Conservation (phyloP, 2,888 invertebrate species). For the Hedychridium roseum region DNA sequence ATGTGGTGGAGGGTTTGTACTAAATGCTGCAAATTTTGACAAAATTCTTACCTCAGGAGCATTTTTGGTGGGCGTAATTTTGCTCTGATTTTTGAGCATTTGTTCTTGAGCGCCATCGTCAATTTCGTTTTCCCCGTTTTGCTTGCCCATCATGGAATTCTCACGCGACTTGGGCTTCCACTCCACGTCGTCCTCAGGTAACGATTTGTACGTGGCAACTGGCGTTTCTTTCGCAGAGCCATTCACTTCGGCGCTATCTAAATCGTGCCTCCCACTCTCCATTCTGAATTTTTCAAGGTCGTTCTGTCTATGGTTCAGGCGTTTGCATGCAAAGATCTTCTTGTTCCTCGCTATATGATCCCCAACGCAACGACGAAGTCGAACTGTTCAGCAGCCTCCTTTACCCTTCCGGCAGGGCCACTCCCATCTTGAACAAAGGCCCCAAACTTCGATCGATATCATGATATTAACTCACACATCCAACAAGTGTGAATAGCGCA, state of each 20-base stretch:
- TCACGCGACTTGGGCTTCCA: constrained; percentile 26
- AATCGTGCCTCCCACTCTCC: constrained; percentile 56
- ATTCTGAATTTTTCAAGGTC: constrained; percentile 23
- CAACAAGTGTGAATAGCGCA: too few relatives aligned
- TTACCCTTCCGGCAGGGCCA: too few relatives aligned
- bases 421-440: too few relatives aligned
- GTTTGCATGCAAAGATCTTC: too few relatives aligned
- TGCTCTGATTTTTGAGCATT: constrained; percentile 57
- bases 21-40: too few relatives aligned
- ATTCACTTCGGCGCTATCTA: constrained; percentile 45
- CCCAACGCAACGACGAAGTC: too few relatives aligned
- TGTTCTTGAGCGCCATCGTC: constrained; percentile 57
- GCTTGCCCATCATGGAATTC: constrained; percentile 48
- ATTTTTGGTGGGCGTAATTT: constrained; percentile 45
- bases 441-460: too few relatives aligned
- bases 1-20: neutral
- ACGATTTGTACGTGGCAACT: constrained; percentile 47
- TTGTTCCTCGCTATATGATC: too few relatives aligned
- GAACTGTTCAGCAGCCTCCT: too few relatives aligned
- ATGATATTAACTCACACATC: too few relatives aligned
- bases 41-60: constrained; percentile 52
- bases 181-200: constrained; percentile 47
- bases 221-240: constrained; percentile 41
- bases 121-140: constrained; percentile 48
- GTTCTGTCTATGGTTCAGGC: too few relatives aligned